phyloP scores from a whole-genome alignment of 2,113 vertebrate species.

The Artemisiospiza belli region DNA sequence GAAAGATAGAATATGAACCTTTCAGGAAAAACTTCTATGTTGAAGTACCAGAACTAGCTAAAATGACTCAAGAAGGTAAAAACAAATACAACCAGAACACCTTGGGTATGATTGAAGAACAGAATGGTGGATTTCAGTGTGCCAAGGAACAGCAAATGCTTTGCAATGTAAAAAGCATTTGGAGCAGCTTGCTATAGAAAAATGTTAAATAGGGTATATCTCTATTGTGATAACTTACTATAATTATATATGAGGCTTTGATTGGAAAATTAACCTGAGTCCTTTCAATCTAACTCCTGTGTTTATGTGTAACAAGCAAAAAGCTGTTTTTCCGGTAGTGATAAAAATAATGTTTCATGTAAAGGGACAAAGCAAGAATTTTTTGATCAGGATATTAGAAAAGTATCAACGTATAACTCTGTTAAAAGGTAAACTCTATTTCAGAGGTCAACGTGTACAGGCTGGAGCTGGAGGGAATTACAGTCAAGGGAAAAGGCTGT shows the following conservation, averaged over 20 bases:
- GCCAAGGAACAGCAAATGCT: background rate
- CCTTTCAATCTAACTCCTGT: background rate
- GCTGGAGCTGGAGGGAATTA: conserved; percentile 93
- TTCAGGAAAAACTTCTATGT: conserved; percentile 98
- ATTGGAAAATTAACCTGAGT: background rate
- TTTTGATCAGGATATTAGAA: background rate
- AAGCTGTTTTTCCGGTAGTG: background rate
- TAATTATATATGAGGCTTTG: background rate
- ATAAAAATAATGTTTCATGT: background rate
- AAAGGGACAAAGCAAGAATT: background rate
- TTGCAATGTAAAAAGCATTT: background rate
- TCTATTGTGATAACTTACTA: background rate
- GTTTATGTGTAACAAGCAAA: background rate
- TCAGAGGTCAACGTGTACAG: conserved; percentile 90
- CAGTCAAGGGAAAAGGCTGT: conserved; percentile 95
- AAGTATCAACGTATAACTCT: background rate
- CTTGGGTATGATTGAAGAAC: background rate
- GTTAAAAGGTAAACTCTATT: conserved; percentile 51
- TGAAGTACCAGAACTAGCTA: conserved; percentile 94
- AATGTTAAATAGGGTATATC: background rate
- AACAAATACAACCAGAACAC: background rate
- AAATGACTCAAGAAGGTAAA: conserved; percentile 90
- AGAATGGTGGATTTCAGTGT: background rate
- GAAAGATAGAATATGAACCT: conserved; percentile 94
- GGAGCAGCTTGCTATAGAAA: background rate